Base-by-base conservation (phyloP, 2,888 invertebrate species). In the Drosophila atroscutellata region DNA sequence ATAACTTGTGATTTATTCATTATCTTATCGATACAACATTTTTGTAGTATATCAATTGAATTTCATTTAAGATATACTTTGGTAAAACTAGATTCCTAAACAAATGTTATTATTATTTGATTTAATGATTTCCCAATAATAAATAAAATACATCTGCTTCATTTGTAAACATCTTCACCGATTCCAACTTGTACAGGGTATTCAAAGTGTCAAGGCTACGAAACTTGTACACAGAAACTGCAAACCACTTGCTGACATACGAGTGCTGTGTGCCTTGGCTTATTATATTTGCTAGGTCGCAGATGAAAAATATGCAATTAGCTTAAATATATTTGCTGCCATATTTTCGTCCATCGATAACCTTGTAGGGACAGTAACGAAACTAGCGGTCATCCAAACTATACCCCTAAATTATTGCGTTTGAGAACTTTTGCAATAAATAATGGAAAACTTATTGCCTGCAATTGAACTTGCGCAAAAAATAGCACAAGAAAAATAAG, bases 291-390 rank as follows among this genome's bases (percentile, higher is more conserved):
- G 49, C 20, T n/a, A 49, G 20, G 11, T 32, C 3, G 28, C n/a
- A 37, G 54, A 58, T 55, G 52, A 65, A 68, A 77, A 72, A 72
- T 71, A 64, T 72, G 61, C 79, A 87, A 87, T 83, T 78, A 86
- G 67, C 72, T 76, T 73, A 56, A 81, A 83, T 78, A 75, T 71
- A 81, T 89, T 75, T 86, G 59, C 52, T 45, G 20, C 18, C 6
- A 13, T 26, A 37, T 49, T 11, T 18, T 51, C 8, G 26, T 18
- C 37, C 34, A 28, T 51, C 57, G 61, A 68, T 63, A 26, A 32
- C 18, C 54, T 39, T 62, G 36, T n/a, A 30, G 20, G 20, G n/a
- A 15, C 20, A 39, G 24, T 1, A 60, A 32, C 34, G 37, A n/a
- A 24, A 9, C 6, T 15, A 18, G 20, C 5, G 28, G 58, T 13